These are phyloP conservation scores for Osmerus mordax DNA, from an alignment of 2,113 vertebrate genomes.

Conservation along the genomic window DNA sequence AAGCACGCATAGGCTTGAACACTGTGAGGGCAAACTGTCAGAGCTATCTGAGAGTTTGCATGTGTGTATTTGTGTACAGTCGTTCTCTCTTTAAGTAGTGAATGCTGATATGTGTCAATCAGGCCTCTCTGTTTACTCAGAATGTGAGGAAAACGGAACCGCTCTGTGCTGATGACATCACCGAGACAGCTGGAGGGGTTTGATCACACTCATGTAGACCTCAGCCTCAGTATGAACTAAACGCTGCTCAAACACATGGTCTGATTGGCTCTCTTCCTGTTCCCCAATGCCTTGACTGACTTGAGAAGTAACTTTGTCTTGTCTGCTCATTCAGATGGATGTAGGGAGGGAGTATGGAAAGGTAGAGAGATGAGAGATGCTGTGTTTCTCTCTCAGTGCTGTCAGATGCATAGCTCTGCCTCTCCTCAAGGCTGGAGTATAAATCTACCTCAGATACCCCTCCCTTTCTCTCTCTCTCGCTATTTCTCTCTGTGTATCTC, in stretches of 20 bases:
- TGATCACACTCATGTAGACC: constrained; percentile 15
- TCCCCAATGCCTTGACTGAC: background rate
- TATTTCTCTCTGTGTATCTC: constrained; percentile 40
- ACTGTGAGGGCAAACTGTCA: constrained; percentile 14
- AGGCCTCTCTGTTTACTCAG: too few species aligned
- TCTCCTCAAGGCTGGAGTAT: constrained; percentile 44
- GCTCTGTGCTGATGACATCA: background rate
- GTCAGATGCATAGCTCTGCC: constrained; percentile 45
- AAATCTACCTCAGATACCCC: constrained; percentile 42
- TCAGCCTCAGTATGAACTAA: background rate
- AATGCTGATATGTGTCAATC: background rate
- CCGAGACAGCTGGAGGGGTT: constrained; percentile 5
- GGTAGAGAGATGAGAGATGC: constrained; percentile 35
- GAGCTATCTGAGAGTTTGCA: constrained; percentile 13
- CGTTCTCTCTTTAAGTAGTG: background rate
- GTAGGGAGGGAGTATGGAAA: constrained; percentile 24
- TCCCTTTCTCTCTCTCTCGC: constrained; percentile 30
- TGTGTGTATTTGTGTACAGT: constrained; percentile 5
- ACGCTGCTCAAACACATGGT: constrained; percentile 6
- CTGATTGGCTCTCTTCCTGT: constrained; percentile 12
- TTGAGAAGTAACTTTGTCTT: background rate
- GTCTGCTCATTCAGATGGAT: background rate
- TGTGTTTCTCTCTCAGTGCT: constrained; percentile 32
- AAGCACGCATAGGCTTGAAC: background rate
- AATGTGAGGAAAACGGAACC: too few species aligned